These are phyloP conservation scores for Hypotaenidia philippensis DNA, from an alignment of 2,797 vertebrate genomes.

Conservation along the genomic window DNA sequence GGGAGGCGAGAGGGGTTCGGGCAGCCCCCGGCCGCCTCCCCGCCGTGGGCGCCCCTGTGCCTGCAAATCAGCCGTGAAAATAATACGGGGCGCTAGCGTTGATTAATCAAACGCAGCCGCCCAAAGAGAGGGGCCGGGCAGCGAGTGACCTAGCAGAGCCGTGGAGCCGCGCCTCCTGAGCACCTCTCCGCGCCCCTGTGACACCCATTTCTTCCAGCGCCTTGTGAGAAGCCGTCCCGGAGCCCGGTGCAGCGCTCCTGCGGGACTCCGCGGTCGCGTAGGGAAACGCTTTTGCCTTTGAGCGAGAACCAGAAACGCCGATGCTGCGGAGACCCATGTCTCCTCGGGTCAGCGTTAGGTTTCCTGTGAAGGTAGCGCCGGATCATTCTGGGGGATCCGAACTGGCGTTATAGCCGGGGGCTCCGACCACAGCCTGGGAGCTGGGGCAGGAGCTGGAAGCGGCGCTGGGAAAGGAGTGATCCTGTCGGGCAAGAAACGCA, in stretches of 20 bases:
- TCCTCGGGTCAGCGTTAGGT: background rate
- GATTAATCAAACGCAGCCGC: background rate
- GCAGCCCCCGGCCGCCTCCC: background rate
- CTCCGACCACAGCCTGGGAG: background rate
- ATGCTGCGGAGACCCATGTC: accelerated
- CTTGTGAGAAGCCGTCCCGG: background rate
- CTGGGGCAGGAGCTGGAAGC: background rate
- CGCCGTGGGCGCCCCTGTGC: background rate
- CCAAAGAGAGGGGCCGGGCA: background rate
- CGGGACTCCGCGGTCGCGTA: background rate
- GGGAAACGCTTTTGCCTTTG: background rate
- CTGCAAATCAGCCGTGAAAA: background rate
- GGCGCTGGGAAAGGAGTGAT: background rate
- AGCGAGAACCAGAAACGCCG: background rate
- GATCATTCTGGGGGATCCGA: too few relatives aligned
- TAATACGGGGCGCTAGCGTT: background rate
- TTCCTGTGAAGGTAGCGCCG: background rate
- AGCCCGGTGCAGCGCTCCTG: background rate
- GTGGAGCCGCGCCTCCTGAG: background rate
- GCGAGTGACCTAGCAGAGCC: background rate
- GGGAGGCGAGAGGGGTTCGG: background rate
- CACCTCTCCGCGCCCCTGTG: background rate
- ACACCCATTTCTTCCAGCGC: background rate
- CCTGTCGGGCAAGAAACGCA: background rate
- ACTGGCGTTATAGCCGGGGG: background rate